These are phyloP conservation scores for mouse (Mus musculus) DNA, from an alignment of 2,113 vertebrate genomes.

Conservation along the genomic window GRCm39 chr1:74822001-74822500, in stretches of 20 bases:
- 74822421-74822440: not conserved
- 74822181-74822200: too few relatives aligned
- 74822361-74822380: not conserved
- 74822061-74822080: not conserved
- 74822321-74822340: constrained; percentile 33
- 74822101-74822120: not conserved
- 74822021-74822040: constrained; percentile 98
- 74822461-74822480: not conserved
- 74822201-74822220: not conserved
- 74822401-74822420: not conserved
- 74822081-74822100: not conserved
- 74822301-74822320: not conserved
- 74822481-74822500: not conserved
- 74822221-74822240: too few relatives aligned
- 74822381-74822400: not conserved
- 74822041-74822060: constrained; percentile 94
- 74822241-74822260: not conserved
- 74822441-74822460: not conserved
- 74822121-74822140: not conserved
- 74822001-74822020: constrained; percentile 95
- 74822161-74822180: not conserved
- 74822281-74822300: not conserved
- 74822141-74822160: not conserved
- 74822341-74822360: not conserved
- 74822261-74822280: not conserved